phyloP scores from a whole-genome alignment of 2,888 invertebrate species.

The Nephrotoma guestfalica region DNA sequence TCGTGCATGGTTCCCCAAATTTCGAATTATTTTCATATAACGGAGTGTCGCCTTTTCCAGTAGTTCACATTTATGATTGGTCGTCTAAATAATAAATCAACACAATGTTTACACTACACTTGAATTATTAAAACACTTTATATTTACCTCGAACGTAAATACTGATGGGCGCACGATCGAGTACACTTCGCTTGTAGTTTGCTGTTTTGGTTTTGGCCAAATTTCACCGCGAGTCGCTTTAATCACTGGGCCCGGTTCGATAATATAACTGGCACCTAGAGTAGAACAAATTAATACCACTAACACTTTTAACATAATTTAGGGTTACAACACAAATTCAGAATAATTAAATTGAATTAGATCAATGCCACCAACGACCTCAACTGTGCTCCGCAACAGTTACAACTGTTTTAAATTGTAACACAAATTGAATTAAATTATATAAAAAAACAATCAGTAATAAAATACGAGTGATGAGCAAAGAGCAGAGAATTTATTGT shows the following conservation, averaged over 20 bases:
- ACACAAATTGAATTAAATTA: no score
- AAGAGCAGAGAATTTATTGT: no score
- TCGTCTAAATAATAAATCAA: slow-evolving; percentile 17
- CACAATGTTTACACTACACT: not conserved
- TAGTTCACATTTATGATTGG: slow-evolving; percentile 37
- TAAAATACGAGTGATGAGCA: no score
- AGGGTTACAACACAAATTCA: no score
- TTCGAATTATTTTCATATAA: slow-evolving; percentile 34
- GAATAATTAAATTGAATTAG: no score
- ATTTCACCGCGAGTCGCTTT: slow-evolving; percentile 34
- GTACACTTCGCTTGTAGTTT: slow-evolving; percentile 31
- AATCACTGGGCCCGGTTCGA: slow-evolving; percentile 27
- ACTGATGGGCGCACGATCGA: slow-evolving; percentile 34
- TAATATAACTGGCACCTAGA: slow-evolving; percentile 8
- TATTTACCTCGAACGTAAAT: slow-evolving; percentile 38
- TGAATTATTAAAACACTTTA: not conserved
- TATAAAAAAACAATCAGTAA: no score
- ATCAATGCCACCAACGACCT: no score
- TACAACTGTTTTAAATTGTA: no score
- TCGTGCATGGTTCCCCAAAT: not conserved
- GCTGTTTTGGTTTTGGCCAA: slow-evolving; percentile 51
- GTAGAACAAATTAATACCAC: no score
- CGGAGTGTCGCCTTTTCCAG: slow-evolving; percentile 39
- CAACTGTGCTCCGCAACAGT: no score
- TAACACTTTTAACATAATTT: no score